These are phyloP conservation scores for Candidula unifasciata DNA, from an alignment of 2,888 invertebrate genomes.

Conservation along the genomic window DNA sequence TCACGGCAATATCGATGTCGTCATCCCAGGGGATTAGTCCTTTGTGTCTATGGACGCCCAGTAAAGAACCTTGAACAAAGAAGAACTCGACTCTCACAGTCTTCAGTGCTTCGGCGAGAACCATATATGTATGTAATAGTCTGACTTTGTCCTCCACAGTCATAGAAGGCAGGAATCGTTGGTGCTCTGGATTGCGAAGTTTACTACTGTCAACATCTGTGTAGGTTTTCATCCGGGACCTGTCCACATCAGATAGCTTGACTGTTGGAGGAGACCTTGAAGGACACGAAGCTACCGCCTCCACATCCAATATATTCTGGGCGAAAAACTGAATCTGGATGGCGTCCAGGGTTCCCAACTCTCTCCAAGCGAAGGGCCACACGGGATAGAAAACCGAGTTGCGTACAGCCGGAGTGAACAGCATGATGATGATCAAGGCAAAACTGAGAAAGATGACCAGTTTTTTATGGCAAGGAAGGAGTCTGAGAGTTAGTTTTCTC, in stretches of 20 bases:
- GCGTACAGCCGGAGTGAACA: slow-evolving; percentile 4
- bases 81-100: slow-evolving; percentile 41
- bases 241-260: slow-evolving; percentile 14
- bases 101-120: slow-evolving; percentile 33
- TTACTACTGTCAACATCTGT: neutral
- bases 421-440: neutral
- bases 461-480: neutral
- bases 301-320: slow-evolving; percentile 11
- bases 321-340: slow-evolving; percentile 25
- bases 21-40: slow-evolving; percentile 66
- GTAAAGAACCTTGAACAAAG: slow-evolving; percentile 41
- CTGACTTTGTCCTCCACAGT: slow-evolving; percentile 39
- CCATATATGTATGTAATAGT: slow-evolving; percentile 29
- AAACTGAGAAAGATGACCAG: neutral
- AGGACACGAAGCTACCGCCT: slow-evolving; percentile 21
- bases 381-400: slow-evolving; percentile 18
- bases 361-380: slow-evolving; percentile 42
- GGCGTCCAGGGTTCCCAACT: slow-evolving; percentile 27
- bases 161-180: slow-evolving; percentile 44
- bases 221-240: neutral
- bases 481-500: slow-evolving; percentile 7
- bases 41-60: slow-evolving; percentile 57
- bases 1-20: slow-evolving; percentile 60
- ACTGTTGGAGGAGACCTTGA: neutral
- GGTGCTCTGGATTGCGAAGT: slow-evolving; percentile 13